Base-by-base conservation (phyloP, 2,888 invertebrate genomes). In the Itoplectis maculator region DNA sequence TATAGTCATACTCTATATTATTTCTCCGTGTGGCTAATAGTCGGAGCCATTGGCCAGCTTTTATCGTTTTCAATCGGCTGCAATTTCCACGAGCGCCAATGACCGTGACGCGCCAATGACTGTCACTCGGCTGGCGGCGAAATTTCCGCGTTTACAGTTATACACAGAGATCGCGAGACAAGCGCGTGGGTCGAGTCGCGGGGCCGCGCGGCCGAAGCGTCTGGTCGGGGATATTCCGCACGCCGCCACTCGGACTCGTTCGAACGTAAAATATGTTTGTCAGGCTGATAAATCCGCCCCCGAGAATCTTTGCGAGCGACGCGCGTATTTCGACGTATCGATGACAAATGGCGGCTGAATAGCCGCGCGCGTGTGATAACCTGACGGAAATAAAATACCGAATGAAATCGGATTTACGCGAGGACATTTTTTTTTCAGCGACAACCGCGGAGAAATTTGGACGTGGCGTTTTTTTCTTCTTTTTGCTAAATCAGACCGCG, bases 191-290 rank as follows among this genome's bases (percentile, higher is more conserved):
- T 13, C n/a, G 61, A 20, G n/a, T n/a, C n/a, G n/a, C n/a, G 8
- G 18, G 40, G 37, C 37, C 61, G 15, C 61, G 15, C 40, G 20
- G 23, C 5, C 45, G 65, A 23, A 45, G 23, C 23, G 40, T 20
- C 42, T 18, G 11, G 18, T 47, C 47, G 15, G n/a, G n/a, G 20
- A 61, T 73, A 73, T 61, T 61, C 47, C 15, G 23, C 15, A 45
- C 45, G 42, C 47, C 47, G 13, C n/a, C 45, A 40, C 47, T 56
- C 35, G 8, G 13, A 20, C 61, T 69, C 63, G 72, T 9, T 77
- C 61, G 61, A 68, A 77, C 81, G 69, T 73, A 81, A 81, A 69
- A 73, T 63, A 77, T 77, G 63, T 81, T 72, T 54, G 68, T 73
- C 68, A 73, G 68, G 18, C 54, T 54, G 69, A 81, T 78, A 74